Evolutionary conservation across 2,113 vertebrate genomes (phyloP).

Genomic region (Elachura formosa): DNA sequence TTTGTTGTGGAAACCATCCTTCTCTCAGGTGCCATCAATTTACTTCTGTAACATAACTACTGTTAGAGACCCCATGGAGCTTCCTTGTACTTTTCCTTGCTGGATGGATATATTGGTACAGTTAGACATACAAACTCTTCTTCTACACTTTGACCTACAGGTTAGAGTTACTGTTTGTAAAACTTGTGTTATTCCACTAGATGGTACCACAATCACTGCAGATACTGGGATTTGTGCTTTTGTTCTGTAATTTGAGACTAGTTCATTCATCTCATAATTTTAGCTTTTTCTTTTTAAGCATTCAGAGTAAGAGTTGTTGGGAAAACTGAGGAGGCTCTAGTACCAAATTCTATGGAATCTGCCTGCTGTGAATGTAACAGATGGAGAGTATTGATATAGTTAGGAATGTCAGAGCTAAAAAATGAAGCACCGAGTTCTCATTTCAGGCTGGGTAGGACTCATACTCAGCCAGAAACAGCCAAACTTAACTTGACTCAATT

Average conservation of each 20-base stretch:
- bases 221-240: not conserved
- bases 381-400: fast-evolving
- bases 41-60: not conserved
- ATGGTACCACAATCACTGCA: conserved; percentile 42
- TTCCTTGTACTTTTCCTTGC: not conserved
- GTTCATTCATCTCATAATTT: not conserved
- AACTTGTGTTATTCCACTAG: conserved; percentile 38
- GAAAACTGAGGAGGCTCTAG: not conserved
- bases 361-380: not conserved
- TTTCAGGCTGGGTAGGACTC: not conserved
- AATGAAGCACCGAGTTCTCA: not conserved
- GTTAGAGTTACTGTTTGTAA: not conserved
- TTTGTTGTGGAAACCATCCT: not conserved
- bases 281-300: not conserved
- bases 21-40: not conserved
- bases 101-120: too few relatives aligned
- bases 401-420: not conserved
- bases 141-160: not conserved
- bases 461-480: not conserved
- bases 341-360: not conserved
- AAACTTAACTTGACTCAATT: not conserved
- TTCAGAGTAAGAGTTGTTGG: not conserved
- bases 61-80: not conserved
- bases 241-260: not conserved
- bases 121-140: not conserved